These are phyloP conservation scores for Chloebia gouldiae DNA, from an alignment of 2,113 vertebrate genomes.

Conservation along the genomic window DNA sequence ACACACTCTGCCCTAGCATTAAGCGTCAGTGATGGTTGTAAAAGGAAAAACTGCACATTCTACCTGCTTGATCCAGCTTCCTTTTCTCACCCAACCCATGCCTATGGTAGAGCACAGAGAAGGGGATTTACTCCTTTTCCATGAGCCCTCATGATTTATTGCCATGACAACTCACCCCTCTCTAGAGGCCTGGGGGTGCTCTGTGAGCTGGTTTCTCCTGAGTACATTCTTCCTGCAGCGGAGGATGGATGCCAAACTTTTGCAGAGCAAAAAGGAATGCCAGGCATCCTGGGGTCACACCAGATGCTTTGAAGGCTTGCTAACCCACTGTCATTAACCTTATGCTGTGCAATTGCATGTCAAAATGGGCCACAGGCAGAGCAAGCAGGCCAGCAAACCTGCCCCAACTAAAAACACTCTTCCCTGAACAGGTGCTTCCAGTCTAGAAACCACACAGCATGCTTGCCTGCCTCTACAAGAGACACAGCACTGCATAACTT, in stretches of 20 bases:
- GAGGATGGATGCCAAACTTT: conserved; percentile 72
- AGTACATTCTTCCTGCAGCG: conserved; percentile 41
- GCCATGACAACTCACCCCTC: conserved; percentile 55
- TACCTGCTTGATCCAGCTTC: background rate
- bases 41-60: background rate
- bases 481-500: background rate
- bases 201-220: conserved; percentile 30
- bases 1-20: background rate
- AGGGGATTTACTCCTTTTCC: conserved; percentile 4
- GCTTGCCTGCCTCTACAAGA: background rate
- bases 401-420: background rate
- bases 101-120: background rate
- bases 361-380: conserved; percentile 48
- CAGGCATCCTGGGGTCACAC: conserved; percentile 73
- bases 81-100: background rate
- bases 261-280: conserved; percentile 84
- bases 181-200: background rate
- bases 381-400: conserved; percentile 7
- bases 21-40: background rate
- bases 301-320: conserved; percentile 75
- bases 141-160: conserved; percentile 43
- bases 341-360: conserved; percentile 68
- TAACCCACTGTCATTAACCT: conserved; percentile 77
- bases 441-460: conserved; percentile 17
- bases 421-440: conserved; percentile 28